Evolutionary conservation across 2,888 invertebrate genomes (phyloP), one percentile per base, ranked within the genome.

Genomic region (Troides aeacus): DNA sequence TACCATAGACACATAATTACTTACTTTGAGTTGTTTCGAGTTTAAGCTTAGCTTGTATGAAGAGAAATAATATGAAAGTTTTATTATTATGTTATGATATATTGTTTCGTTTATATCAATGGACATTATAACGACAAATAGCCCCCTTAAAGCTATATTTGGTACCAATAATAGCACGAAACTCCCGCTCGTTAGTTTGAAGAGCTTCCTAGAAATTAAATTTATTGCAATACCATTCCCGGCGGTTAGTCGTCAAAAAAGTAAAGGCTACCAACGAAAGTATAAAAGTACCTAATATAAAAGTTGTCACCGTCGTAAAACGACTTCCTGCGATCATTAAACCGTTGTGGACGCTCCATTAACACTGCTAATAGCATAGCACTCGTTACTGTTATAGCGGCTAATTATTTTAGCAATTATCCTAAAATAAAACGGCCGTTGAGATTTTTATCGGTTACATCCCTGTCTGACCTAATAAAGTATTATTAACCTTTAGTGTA

Each of bases 301-400:
- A 77, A 78, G 77, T 78, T 77, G 83, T 84, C 81, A 78, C 77
- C 79, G 76, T 74, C 77, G 74, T 83, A 79, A 79, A 78, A 80
- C 79, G 77, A 83, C 86, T 86, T 87, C 87, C 88, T 80, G 79
- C 80, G 77, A 81, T 79, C 84, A 79, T 83, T 84, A 84, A 83
- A 82, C 78, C 76, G 74, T 77, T 78, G 76, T 79, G 79, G 82
- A 79, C 75, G 78, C 76, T 75, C 76, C 78, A 81, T 82, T 84
- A 82, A 81, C 81, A 77, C 75, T 73, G 80, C 80, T 86, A 84
- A 85, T 83, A 81, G 81, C 78, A 74, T 77, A 78, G 79, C 82
- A 82, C 80, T 81, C 78, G 82, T 86, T 84, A 81, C 73, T 73
- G 76, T 73, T 76, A 78, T 78, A 78, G 76, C 77, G 77, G 78